These are phyloP conservation scores for Teleogryllus occipitalis DNA, from an alignment of 1,140 invertebrate species.

Conservation along the genomic window DNA sequence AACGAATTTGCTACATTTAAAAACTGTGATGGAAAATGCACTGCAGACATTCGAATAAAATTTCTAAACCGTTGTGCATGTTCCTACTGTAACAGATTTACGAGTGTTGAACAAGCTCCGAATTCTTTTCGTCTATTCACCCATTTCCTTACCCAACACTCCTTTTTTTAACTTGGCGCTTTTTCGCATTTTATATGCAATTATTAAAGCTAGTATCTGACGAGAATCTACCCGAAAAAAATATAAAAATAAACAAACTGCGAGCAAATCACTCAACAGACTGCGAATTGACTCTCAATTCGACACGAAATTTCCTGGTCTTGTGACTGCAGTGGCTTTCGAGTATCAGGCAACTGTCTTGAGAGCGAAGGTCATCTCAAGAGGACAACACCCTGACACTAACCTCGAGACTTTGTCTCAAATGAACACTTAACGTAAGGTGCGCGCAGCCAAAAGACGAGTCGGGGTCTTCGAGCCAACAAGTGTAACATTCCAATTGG, in stretches of 20 bases:
- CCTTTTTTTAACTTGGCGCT: not conserved
- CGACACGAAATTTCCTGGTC: conserved; percentile 12
- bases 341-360: conserved; percentile 7
- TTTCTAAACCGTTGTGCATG: conserved; percentile 6
- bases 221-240: not conserved
- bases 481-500: no score
- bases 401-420: conserved; percentile 10
- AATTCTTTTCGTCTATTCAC: not conserved
- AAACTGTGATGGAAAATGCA: not conserved
- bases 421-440: conserved; percentile 7
- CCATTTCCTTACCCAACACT: conserved; percentile 15
- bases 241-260: conserved; percentile 3
- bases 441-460: no score
- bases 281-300: conserved; percentile 9
- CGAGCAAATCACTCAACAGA: not conserved
- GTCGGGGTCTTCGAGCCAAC: no score
- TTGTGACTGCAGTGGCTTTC: no score
- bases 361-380: conserved; percentile 8
- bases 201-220: not conserved
- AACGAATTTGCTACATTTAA: not conserved
- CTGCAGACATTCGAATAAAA: conserved; percentile 12
- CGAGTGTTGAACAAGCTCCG: conserved; percentile 7
- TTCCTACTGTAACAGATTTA: conserved; percentile 5
- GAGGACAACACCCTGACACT: conserved; percentile 9
- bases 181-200: conserved; percentile 11